Base-by-base conservation (phyloP, 2,888 invertebrate species). In the Apodemia mormo region DNA sequence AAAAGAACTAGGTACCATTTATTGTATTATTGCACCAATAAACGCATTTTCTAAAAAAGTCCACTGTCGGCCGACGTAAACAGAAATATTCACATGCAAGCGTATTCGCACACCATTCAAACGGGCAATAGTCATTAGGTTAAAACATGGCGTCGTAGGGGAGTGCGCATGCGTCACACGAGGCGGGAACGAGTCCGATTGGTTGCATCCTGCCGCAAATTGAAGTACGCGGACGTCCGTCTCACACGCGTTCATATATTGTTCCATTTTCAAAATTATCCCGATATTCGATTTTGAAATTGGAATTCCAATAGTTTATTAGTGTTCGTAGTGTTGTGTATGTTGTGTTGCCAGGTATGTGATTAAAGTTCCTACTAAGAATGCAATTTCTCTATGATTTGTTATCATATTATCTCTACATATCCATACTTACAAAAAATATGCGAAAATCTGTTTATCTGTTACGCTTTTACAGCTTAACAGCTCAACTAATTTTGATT, bases 131-230 rank as follows among this genome's bases (percentile, higher is more conserved):
- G 70, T 72, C 73, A 73, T 73, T 73, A 73, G 70, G 70, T 69
- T 52, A 69, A 74, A 71, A 69, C 67, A 74, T 74, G 72, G 74
- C 74, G 71, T 71, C 71, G 70, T 58, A 68, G 66, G 71, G 72
- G 73, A 70, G 74, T 68, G 71, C 72, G 71, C 75, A 75, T 75
- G 77, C 76, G 76, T 77, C 79, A 78, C 79, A 69, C 68, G 68
- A 76, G 79, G 83, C 85, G 87, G 87, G 87, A 86, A 83, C 81
- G 76, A 76, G 77, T 80, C 81, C 84, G 85, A 89, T 89, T 89
- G 88, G 88, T 76, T 81, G 82, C 87, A 85, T 89, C 89, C 89
- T 86, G 87, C 81, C 81, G 82, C 87, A 85, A 87, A 89, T 89
- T 88, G 86, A 84, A 82, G 82, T 77, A 76, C 82, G 81, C 88